A percentile compares a stretch with the other conserved stretches of the same genome.
Evolutionary conservation across 2,113 vertebrate species (phyloP).

Genomic region (Pipa parva): DNA sequence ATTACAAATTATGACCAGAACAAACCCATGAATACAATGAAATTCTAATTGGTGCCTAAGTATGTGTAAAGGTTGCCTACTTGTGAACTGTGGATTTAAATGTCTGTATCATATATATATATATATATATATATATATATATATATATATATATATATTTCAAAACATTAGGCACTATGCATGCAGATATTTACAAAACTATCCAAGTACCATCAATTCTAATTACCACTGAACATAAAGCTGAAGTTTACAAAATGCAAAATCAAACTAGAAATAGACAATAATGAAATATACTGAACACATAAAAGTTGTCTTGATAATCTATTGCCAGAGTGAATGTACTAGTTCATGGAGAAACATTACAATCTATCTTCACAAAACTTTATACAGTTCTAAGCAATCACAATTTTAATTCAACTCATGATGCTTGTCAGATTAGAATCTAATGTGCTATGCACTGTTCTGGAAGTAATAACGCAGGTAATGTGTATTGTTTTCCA

Average conservation of each 20-base stretch:
- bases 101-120: no score
- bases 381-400: constrained; percentile 31
- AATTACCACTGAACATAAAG: not conserved
- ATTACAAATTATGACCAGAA: no score
- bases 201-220: not conserved
- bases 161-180: not conserved
- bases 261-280: not conserved
- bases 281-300: constrained; percentile 3
- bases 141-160: no score
- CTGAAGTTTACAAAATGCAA: no score
- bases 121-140: no score
- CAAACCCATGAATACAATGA: no score
- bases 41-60: no score
- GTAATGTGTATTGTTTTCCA: no score
- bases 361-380: not conserved
- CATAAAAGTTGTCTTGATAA: not conserved
- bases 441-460: constrained; percentile 18
- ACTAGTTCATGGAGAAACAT: not conserved
- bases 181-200: not conserved
- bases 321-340: constrained; percentile 2
- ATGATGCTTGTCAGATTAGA: not conserved
- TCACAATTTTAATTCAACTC: constrained; percentile 4
- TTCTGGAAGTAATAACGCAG: constrained; percentile 27
- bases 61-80: no score
- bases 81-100: no score